Evolutionary conservation across 1,140 invertebrate species (phyloP), one percentile per base, ranked within the genome.

Genomic region (Mercenaria mercenaria): DNA sequence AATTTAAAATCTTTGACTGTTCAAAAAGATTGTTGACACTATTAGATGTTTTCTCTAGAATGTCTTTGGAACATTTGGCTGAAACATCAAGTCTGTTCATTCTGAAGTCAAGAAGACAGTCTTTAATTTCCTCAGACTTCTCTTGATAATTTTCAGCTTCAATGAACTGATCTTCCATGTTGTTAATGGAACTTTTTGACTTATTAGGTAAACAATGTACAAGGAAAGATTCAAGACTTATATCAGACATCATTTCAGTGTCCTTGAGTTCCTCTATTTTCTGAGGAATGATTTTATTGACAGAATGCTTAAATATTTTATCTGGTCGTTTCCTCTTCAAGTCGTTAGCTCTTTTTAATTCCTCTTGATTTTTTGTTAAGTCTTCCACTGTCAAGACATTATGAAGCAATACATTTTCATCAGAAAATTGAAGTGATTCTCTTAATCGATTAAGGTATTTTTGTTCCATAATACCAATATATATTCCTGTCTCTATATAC

Each of bases 401-500:
- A 39, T 76, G 72, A n/a, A 76, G 41, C 1, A 76, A 15, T 20
- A 37, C 20, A 26, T 39, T 76, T 15, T 76, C 29, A 32, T 69
- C 72, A 41, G 72, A 39, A 39, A 76, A 1, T 20, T 39, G 15
- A 41, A 39, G 39, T 15, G 34, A 11, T 23, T 76, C 72, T 41
- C 34, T 10, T 0, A 76, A 20, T 15, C 10, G 15, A 41, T 26
- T 15, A 18, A 76, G 15, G 32, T 39, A 41, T 3, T 34, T 72
- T 23, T 84, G 39, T 11, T 18, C 13, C 82, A 84, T 50, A 34
- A 72, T 72, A 18, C 67, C 29, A 39, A 13, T 29, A 47, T 50
- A 84, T 20, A 43, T 32, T 2, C 82, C 82, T 26, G 64, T 50
- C 61, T 83, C 81, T 34, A 83, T n/a, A 29, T 83, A 83, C 23